These are phyloP conservation scores for Nemoura dubitans DNA, from an alignment of 2,888 invertebrate species.

Conservation along the genomic window DNA sequence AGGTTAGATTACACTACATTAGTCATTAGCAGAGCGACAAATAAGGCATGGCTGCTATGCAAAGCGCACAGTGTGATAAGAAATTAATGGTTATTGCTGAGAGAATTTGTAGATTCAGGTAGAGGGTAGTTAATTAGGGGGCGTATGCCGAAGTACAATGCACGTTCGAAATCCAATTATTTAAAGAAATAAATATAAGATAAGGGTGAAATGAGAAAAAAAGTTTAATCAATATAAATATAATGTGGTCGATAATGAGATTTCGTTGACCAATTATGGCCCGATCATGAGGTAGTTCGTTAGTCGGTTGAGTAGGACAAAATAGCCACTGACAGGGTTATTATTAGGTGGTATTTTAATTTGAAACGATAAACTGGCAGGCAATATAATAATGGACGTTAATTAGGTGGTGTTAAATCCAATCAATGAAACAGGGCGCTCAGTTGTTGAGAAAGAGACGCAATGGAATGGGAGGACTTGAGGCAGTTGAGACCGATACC, in stretches of 20 bases:
- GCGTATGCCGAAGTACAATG: slow-evolving; percentile 18
- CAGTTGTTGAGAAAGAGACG: not conserved
- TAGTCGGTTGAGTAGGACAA: slow-evolving; percentile 15
- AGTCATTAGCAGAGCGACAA: slow-evolving; percentile 18
- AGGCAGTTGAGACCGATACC: no score
- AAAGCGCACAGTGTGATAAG: slow-evolving; percentile 16
- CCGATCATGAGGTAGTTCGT: not conserved
- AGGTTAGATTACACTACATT: slow-evolving; percentile 33
- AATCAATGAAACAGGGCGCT: not conserved
- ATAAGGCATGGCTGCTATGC: not conserved
- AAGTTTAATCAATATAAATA: slow-evolving; percentile 17
- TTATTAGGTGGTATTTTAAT: slow-evolving; percentile 32
- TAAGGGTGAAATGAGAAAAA: not conserved
- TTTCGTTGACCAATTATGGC: not conserved
- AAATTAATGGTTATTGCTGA: slow-evolving; percentile 29
- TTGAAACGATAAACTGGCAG: slow-evolving; percentile 28
- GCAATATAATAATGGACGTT: not conserved
- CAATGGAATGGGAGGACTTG: not conserved
- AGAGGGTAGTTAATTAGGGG: slow-evolving; percentile 27
- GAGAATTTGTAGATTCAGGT: slow-evolving; percentile 13
- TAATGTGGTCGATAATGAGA: slow-evolving; percentile 19
- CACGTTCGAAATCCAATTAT: slow-evolving; percentile 26
- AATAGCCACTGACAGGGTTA: slow-evolving; percentile 9
- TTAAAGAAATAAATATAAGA: slow-evolving; percentile 27
- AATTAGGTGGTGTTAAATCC: not conserved